These are phyloP conservation scores for Papilio elwesi DNA, from an alignment of 2,888 invertebrate species.

Conservation along the genomic window DNA sequence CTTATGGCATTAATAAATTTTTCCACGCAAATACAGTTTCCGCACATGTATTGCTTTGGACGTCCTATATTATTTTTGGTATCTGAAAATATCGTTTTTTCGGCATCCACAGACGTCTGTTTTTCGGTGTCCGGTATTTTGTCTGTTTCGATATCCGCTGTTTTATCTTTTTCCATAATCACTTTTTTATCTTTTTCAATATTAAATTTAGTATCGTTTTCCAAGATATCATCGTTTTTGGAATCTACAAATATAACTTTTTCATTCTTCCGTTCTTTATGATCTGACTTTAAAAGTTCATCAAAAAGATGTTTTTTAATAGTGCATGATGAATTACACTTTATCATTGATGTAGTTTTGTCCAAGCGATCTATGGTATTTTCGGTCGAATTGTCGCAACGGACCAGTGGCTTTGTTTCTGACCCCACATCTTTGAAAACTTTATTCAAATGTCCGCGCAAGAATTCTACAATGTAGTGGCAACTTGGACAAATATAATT, in stretches of 20 bases:
- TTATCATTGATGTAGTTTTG: slow-evolving; percentile 54
- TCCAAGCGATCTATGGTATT: slow-evolving; percentile 47
- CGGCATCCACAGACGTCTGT: slow-evolving; percentile 50
- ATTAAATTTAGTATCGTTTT: slow-evolving; percentile 8
- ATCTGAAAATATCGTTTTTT: slow-evolving; percentile 14
- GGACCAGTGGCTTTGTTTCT: slow-evolving; percentile 53
- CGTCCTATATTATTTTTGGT: slow-evolving; percentile 5
- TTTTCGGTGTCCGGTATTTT: slow-evolving; percentile 41
- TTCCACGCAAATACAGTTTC: slow-evolving; percentile 57
- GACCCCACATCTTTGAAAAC: slow-evolving; percentile 65
- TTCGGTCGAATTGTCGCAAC: slow-evolving; percentile 56
- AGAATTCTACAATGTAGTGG: slow-evolving; percentile 54
- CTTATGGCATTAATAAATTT: slow-evolving; percentile 66
- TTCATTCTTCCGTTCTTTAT: slow-evolving; percentile 45
- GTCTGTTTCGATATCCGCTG: neutral
- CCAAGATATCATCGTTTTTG: neutral
- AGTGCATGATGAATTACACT: slow-evolving; percentile 36
- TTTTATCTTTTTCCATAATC: slow-evolving; percentile 12
- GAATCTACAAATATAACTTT: slow-evolving; percentile 52
- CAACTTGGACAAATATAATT: slow-evolving; percentile 60
- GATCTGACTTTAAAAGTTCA: slow-evolving; percentile 40
- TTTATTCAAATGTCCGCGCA: slow-evolving; percentile 51
- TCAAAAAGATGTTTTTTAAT: slow-evolving; percentile 37
- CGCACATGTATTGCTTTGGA: slow-evolving; percentile 34
- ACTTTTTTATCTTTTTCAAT: neutral